Base-by-base conservation (phyloP, 2,113 vertebrate genomes). In the Lathamus discolor region DNA sequence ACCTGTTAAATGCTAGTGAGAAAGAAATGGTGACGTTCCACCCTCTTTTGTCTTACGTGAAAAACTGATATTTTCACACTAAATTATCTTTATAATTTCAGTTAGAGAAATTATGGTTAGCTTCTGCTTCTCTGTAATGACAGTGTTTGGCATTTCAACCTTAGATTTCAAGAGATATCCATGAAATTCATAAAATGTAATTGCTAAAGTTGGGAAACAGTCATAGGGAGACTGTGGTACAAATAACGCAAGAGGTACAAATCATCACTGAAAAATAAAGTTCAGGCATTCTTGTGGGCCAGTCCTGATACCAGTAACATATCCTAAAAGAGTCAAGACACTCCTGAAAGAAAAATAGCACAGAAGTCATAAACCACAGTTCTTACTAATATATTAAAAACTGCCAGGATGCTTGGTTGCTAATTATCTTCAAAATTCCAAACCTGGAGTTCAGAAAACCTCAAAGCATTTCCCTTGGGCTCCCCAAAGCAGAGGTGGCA, bases 1-100 rank as follows among this genome's bases (percentile, higher is more conserved):
- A 66, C 10, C 66, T 90, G 64, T 62, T 84, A 95, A 93, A 93
- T 94, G 63, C 63, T 83, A 78, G 62, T 59, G 33, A 91, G n/a
- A 55, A 72, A 70, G 67, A 83, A 92, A 62, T 41, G 2, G 31
- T 75, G 76, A 90, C 0, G 33, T 61, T 95, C 46, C 27, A 78
- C 10, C 8, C 17, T 83, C 25, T 83, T 92, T 88, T 84, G 48
- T 92, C 55, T 81, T 72, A 55, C 4, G 3, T 39, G 6, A 72
- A 80, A 83, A 51, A 52, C 15, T 15, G 70, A 10, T 69, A 37
- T 86, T 90, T 90, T 86, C 29, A 64, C 54, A 59, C 1, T 55
- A 64, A 78, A 75, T 48, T 64, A 55, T 78, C 20, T 27, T 83
- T 83, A 43, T 67, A 17, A 75, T 75, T 96, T 86, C 51, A 78